These are phyloP conservation scores for Enoplosus armatus DNA, from an alignment of 2,797 vertebrate species.

Conservation along the genomic window DNA sequence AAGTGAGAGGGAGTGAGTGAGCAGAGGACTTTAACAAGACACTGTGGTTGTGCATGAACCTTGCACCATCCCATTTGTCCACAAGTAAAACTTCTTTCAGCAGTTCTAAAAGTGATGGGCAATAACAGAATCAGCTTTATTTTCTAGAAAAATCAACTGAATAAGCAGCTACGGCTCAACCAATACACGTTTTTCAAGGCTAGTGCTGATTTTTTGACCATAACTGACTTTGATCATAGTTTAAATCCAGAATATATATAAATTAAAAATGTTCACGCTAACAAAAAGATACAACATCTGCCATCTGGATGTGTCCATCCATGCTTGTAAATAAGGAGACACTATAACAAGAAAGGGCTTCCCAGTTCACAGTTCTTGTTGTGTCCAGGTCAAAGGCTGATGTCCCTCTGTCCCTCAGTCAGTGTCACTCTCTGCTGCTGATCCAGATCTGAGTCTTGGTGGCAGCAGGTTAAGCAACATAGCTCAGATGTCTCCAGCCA, in stretches of 20 bases:
- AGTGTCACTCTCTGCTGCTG: not conserved
- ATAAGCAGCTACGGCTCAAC: not conserved
- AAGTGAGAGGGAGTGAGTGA: constrained; percentile 23
- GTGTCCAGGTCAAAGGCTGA: not conserved
- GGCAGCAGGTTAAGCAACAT: not conserved
- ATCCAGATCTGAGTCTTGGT: not conserved
- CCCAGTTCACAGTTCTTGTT: not conserved
- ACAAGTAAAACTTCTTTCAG: constrained; percentile 8
- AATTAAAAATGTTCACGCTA: not conserved
- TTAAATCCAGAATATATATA: not conserved
- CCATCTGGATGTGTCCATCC: not conserved
- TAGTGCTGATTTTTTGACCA: not conserved
- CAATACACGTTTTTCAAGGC: not conserved
- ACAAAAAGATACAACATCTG: not conserved
- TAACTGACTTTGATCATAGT: not conserved
- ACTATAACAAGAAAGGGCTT: not conserved
- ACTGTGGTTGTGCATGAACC: constrained; percentile 47
- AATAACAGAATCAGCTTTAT: not conserved
- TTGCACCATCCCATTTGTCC: constrained; percentile 23
- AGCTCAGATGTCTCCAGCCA: not conserved
- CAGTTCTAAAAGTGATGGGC: not conserved
- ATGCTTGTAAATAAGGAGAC: not conserved
- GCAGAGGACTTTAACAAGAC: constrained; percentile 14
- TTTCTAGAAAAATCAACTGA: not conserved
- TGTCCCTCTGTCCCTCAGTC: not conserved